Evolutionary conservation across 2,888 invertebrate species (phyloP).

Genomic region (Thymelicus lineola): DNA sequence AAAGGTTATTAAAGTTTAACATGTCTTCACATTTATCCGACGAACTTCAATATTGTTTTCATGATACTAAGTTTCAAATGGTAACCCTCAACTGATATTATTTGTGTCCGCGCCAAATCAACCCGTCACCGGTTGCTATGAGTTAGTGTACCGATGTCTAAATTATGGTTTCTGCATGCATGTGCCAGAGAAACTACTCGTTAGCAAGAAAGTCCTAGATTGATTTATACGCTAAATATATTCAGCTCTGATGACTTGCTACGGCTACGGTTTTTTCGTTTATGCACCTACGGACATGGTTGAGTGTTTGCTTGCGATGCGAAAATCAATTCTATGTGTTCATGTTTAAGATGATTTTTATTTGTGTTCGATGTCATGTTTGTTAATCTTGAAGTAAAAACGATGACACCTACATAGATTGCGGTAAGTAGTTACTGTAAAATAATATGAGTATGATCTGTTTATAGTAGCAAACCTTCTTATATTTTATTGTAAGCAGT

Average conservation of each 20-base stretch:
- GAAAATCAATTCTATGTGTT: too few species aligned
- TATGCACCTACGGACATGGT: neutral
- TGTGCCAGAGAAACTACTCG: constrained; percentile 71
- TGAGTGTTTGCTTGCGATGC: too few species aligned
- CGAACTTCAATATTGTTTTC: neutral
- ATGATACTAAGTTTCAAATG: neutral
- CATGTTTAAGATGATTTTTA: neutral
- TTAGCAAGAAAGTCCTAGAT: constrained; percentile 56
- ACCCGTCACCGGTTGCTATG: constrained; percentile 57
- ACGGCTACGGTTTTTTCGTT: constrained; percentile 4
- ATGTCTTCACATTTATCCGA: too few species aligned
- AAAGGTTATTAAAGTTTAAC: too few species aligned
- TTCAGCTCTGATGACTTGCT: constrained; percentile 42
- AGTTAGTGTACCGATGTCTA: constrained; percentile 72
- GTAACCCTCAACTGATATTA: constrained; percentile 44
- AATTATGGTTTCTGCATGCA: constrained; percentile 79
- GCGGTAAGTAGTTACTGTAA: too few species aligned
- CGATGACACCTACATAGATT: too few species aligned
- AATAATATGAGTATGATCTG: too few species aligned
- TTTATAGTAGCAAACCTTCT: too few species aligned
- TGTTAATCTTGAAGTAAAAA: neutral
- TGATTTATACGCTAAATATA: constrained; percentile 51
- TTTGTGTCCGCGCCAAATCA: constrained; percentile 69
- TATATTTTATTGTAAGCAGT: too few species aligned
- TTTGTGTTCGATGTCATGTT: neutral